Evolutionary conservation across 2,797 vertebrate species (phyloP), one percentile per base, ranked within the genome.

Genomic region (Chrosomus eos): DNA sequence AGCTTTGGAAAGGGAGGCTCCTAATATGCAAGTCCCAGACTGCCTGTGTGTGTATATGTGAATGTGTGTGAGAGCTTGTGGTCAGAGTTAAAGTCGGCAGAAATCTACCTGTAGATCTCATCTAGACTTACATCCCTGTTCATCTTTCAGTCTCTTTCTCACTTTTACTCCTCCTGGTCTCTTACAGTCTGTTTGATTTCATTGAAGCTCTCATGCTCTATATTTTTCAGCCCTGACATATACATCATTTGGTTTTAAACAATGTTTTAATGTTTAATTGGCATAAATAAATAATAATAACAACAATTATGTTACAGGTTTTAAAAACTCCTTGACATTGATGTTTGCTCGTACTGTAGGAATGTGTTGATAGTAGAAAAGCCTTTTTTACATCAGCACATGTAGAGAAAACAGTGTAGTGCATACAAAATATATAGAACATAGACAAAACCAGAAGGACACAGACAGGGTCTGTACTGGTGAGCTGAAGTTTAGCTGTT

Each of bases 21-120:
- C 38, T 67, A 26, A 6, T 38, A 18, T 33, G 18, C 5, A 36
- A 33, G 70, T 74, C 26, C 18, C 70, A 72, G 68, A 45, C 53
- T 70, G 62, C 8, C 19, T 51, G 13, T 64, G 31, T 76, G 58
- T 71, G 51, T 76, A 55, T 60, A 26, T 84, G 51, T 45, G 73
- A 71, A 55, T 58, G 73, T 70, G 62, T 31, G 31, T 81, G 38
- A 78, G 38, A 40, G 23, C 66, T n/a, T 80, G 55, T 64, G 19
- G 94, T 93, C 93, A 96, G 95, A 97, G 96, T 96, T 97, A 97
- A 93, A 91, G 90, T 93, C n/a, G n/a, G n/a, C n/a, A n/a, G n/a
- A n/a, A n/a, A 91, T 87, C 85, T 95, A 96, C 96, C 96, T 97
- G 96, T 95, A 95, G 94, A 97, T 96, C 95, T 95, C 93, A 96